Evolutionary conservation across 2,888 invertebrate genomes (phyloP).

Genomic region (Cerastis rubricosa): DNA sequence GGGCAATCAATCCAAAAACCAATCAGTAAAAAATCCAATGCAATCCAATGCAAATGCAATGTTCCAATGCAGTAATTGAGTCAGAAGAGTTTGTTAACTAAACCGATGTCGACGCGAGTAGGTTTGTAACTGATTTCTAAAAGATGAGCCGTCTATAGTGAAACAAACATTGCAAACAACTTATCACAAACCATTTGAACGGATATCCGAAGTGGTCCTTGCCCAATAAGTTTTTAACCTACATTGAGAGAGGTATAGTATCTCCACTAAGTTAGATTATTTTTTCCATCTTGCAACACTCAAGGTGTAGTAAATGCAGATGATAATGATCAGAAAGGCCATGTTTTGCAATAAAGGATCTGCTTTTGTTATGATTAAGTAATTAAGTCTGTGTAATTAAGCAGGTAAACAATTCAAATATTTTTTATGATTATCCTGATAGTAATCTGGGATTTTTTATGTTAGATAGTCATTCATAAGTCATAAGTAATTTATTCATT

Average conservation of each 20-base stretch:
- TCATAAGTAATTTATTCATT: too few relatives aligned
- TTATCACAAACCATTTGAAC: not conserved
- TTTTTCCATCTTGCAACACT: conserved; percentile 17
- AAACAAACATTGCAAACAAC: not conserved
- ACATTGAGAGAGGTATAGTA: not conserved
- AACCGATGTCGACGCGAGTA: too few relatives aligned
- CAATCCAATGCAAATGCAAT: too few relatives aligned
- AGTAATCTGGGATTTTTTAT: not conserved
- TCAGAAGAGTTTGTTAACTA: too few relatives aligned
- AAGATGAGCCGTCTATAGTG: not conserved
- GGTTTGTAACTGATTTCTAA: not conserved
- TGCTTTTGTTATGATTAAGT: conserved; percentile 14
- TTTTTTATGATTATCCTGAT: conserved; percentile 7
- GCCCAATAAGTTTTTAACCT: not conserved
- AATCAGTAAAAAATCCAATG: too few relatives aligned
- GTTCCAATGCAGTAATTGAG: too few relatives aligned
- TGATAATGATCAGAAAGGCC: conserved; percentile 12
- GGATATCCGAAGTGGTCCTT: not conserved
- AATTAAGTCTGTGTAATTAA: not conserved
- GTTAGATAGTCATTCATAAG: too few relatives aligned
- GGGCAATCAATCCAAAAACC: too few relatives aligned
- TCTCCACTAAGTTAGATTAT: not conserved
- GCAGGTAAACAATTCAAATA: conserved; percentile 2
- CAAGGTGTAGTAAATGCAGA: not conserved
- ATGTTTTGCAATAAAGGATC: conserved; percentile 6